Base-by-base conservation (phyloP, 2,797 vertebrate species). In the Catharus ustulatus region DNA sequence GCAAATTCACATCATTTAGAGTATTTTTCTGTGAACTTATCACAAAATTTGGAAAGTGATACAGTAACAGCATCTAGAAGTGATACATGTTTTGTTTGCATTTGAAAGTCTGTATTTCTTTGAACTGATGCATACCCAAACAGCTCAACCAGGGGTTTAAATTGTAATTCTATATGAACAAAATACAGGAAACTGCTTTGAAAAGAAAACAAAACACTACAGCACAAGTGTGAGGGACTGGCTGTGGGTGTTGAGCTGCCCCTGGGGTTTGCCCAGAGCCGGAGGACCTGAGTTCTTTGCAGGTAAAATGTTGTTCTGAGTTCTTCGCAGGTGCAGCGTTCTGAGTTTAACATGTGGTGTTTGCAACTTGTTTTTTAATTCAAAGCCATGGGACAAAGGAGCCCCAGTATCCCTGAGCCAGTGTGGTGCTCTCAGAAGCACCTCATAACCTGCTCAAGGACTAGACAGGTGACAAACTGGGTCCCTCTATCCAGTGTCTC, bases 151-250 rank as follows among this genome's bases (percentile, higher is more conserved):
- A 29, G 27, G 32, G 57, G 73, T 92, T 80, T 42, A 83, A 80
- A 46, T 1, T 12, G 34, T 48, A 86, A 69, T 66, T 72, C 94
- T 67, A 32, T 24, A 58, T n/a, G 48, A 58, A 40, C 79, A 75
- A 93, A 96, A 78, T 26, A 75, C 30, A 86, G 71, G 63, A 68
- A 86, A 27, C 30, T 45, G 62, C 49, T 76, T n/a, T 69, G 73
- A 78, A 84, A 80, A 76, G 49, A 14, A 83, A 77, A 61, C 21
- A 76, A 48, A 88, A 19, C 9, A 36, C n/a, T 9, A 4, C 5
- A 54, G 38, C 54, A 54, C 13, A 16, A 58, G 7, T 4, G 48
- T 9, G 74, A 84, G 66, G 20, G 61, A 24, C 7, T 2, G 24
- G 16, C 58, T 45, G 48, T 14, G 80, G 61, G 64, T 43, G 84